A percentile compares a stretch with the other conserved stretches of the same genome.
Conservation (phyloP, 2,888 invertebrate species). For the Euphydryas editha region DNA sequence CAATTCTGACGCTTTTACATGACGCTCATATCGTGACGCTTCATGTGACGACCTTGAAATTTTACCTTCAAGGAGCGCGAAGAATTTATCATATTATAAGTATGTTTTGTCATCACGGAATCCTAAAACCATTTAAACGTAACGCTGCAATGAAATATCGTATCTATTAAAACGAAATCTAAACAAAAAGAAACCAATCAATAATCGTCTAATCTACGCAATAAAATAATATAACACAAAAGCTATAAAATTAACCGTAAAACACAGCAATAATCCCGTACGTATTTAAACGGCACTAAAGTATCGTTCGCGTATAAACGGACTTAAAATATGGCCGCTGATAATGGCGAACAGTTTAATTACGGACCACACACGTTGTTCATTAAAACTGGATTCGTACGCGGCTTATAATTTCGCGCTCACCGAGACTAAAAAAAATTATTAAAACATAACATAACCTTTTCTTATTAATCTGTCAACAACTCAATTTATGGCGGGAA, state of each 20-base stretch:
- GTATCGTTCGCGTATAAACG: constrained; percentile 53
- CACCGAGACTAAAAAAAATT: constrained; percentile 60
- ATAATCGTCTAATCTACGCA: constrained; percentile 42
- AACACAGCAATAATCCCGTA: constrained; percentile 42
- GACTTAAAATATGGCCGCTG: constrained; percentile 55
- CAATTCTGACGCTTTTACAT: too few relatives aligned
- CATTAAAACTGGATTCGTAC: constrained; percentile 60
- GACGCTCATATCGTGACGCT: too few relatives aligned
- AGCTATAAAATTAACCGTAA: constrained; percentile 42
- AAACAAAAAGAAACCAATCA: constrained; percentile 24
- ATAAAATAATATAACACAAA: constrained; percentile 45
- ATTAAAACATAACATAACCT: constrained; percentile 82
- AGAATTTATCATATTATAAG: too few relatives aligned
- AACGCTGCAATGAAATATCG: background rate
- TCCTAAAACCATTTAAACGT: background rate
- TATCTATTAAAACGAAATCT: background rate
- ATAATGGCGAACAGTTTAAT: constrained; percentile 66
- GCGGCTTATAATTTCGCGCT: constrained; percentile 80
- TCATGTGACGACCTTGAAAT: too few relatives aligned
- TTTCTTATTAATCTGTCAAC: constrained; percentile 82
- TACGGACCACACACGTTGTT: constrained; percentile 79
- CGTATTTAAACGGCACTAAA: constrained; percentile 14
- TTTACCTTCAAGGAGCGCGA: too few relatives aligned
- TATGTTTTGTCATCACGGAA: too few relatives aligned
- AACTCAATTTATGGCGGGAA: constrained; percentile 84